Evolutionary conservation across 2,797 vertebrate species (phyloP), one percentile per base, ranked within the genome.

Genomic region (Phoebastria nigripes): DNA sequence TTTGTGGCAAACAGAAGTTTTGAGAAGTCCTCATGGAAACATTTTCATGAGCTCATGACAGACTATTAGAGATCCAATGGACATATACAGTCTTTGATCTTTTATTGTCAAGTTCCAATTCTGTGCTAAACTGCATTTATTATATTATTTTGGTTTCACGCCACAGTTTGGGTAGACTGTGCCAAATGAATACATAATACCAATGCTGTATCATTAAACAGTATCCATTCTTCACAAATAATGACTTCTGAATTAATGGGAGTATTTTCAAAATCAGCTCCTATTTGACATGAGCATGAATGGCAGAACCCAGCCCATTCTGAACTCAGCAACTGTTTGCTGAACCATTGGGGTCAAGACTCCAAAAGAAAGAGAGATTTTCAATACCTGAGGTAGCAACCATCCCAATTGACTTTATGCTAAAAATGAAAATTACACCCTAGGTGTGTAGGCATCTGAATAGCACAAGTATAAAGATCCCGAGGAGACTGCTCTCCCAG

Each of bases 1-100:
- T 89, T 87, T 81, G 74, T 52, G 37, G 47, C 71, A 86, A 86
- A 90, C 2, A 33, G 55, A 86, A 76, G 63, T 51, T 94, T 80
- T 85, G 15, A 85, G 52, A 81, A 84, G 52, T 47, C 82, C 42
- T 79, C 67, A 41, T 73, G 52, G 33, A 85, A 92, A 88, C 1
- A 1, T 82, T 90, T 90, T 79, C 39, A 59, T 67, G n/a, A 66
- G 49, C 24, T 88, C 28, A 12, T 33, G 49, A 63, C 19, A 62
- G 39, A 33, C 8, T 49, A 59, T 39, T 74, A 87, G 66, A 74
- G 35, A 67, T 29, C 58, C 80, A 49, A 5, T 22, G 59, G 20
- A 35, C 20, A 13, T 54, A 66, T 26, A 31, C 19, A 74, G 54
- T 13, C 86, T 92, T 92, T 79, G 70, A 51, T 74, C 56, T 74